Conservation (phyloP, 1,140 invertebrate genomes). For the Pogonomyrmex californicus region DNA sequence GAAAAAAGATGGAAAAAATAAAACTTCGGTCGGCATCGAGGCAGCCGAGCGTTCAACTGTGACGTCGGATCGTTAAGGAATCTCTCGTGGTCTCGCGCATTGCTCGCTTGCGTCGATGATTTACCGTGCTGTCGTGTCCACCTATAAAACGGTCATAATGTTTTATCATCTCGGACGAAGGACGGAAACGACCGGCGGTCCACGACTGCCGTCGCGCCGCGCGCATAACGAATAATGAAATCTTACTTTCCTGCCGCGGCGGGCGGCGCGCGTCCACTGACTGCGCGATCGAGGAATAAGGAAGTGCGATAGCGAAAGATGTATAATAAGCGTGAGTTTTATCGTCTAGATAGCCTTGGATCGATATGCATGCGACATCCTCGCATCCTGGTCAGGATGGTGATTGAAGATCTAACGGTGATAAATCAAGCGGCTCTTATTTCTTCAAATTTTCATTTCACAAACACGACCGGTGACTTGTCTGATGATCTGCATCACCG, state of each 20-base stretch:
- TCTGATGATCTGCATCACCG: conserved; percentile 9
- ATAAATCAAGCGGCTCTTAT: conserved; percentile 1
- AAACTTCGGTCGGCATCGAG: not conserved
- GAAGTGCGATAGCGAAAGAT: not conserved
- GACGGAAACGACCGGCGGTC: conserved; percentile 66
- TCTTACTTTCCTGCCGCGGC: conserved; percentile 69
- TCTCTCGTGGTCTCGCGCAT: conserved; percentile 61
- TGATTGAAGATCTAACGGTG: not conserved
- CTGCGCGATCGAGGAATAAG: not conserved
- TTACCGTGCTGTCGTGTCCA: conserved; percentile 71
- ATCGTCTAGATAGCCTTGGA: not conserved
- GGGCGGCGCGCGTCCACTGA: conserved; percentile 22
- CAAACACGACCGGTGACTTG: not conserved
- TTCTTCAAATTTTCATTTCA: conserved; percentile 16
- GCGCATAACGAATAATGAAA: conserved; percentile 72
- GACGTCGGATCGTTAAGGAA: conserved; percentile 71
- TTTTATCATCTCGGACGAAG: conserved; percentile 74
- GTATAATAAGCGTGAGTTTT: conserved; percentile 5
- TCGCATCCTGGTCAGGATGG: not conserved
- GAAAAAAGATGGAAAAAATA: not conserved
- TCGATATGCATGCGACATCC: not conserved
- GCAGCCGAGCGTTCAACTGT: conserved; percentile 18
- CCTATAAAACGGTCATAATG: conserved; percentile 78
- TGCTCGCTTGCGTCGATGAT: conserved; percentile 70
- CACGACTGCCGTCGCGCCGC: conserved; percentile 55